phyloP scores from a whole-genome alignment of 2,797 vertebrate genomes.

The Ceryle rudis region DNA sequence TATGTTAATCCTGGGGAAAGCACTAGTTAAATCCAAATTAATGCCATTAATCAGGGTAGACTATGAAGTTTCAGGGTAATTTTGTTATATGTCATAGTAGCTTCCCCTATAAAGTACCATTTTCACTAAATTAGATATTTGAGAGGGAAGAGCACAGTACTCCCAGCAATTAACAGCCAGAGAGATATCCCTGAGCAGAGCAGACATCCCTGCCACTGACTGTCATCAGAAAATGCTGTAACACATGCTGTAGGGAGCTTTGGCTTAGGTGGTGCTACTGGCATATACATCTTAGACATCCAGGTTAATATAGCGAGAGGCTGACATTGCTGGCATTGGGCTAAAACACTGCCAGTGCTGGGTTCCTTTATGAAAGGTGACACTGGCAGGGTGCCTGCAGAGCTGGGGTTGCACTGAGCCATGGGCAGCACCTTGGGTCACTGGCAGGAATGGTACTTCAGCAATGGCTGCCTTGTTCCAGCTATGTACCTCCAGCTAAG shows the following conservation, averaged over 20 bases:
- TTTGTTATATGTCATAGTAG: not conserved
- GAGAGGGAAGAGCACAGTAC: not conserved
- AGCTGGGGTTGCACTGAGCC: not conserved
- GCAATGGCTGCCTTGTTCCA: not conserved
- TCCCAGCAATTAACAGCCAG: not conserved
- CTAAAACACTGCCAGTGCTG: not conserved
- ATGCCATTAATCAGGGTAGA: not conserved
- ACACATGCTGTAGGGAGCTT: not conserved
- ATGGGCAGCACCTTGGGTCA: rapidly evolving
- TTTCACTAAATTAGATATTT: not conserved
- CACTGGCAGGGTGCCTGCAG: not conserved
- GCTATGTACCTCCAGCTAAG: not conserved
- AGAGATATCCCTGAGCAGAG: not conserved
- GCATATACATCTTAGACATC: rapidly evolving
- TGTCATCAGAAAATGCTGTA: not conserved
- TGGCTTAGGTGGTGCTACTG: not conserved
- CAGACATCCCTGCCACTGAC: not conserved
- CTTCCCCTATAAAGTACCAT: not conserved
- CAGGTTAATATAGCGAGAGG: not conserved
- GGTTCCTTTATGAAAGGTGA: not conserved
- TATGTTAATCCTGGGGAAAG: not conserved
- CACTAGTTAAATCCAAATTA: not conserved
- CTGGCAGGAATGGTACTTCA: not conserved
- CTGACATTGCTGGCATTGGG: not conserved
- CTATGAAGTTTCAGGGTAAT: not conserved